phyloP scores from a whole-genome alignment of 2,888 invertebrate genomes.

The Ceramica pisi region DNA sequence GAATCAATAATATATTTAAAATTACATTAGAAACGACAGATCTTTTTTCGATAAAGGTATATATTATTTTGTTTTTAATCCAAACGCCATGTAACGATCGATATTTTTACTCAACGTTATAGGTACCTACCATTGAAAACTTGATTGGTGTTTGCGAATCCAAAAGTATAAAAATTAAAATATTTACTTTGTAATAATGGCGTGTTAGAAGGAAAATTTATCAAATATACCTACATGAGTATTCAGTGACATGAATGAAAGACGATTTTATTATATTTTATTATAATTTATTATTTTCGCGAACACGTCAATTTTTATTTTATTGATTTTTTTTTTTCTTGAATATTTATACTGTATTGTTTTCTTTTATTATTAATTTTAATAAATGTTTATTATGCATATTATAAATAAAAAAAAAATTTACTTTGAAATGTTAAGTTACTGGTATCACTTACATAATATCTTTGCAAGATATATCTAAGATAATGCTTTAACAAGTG shows the following conservation, averaged over 20 bases:
- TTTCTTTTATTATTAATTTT: not conserved
- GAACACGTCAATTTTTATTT: not conserved
- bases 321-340: not conserved
- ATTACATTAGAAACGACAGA: conserved; percentile 71
- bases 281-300: not conserved
- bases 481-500: conserved; percentile 3
- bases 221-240: not conserved
- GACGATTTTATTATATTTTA: not conserved
- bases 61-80: conserved; percentile 53
- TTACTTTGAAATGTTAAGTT: conserved; percentile 5
- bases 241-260: not conserved
- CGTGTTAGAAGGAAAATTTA: not conserved
- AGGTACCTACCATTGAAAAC: conserved; percentile 48
- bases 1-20: conserved; percentile 77
- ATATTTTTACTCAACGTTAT: conserved; percentile 43
- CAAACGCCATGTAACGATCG: conserved; percentile 36
- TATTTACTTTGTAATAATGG: not conserved
- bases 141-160: conserved; percentile 35
- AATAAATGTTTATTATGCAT: not conserved
- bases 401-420: not conserved
- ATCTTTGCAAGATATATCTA: not conserved
- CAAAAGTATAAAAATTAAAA: not conserved
- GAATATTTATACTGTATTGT: not conserved
- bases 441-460: not conserved
- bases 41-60: conserved; percentile 66